phyloP scores from a whole-genome alignment of 2,888 invertebrate genomes.

The Aethes cnicana region DNA sequence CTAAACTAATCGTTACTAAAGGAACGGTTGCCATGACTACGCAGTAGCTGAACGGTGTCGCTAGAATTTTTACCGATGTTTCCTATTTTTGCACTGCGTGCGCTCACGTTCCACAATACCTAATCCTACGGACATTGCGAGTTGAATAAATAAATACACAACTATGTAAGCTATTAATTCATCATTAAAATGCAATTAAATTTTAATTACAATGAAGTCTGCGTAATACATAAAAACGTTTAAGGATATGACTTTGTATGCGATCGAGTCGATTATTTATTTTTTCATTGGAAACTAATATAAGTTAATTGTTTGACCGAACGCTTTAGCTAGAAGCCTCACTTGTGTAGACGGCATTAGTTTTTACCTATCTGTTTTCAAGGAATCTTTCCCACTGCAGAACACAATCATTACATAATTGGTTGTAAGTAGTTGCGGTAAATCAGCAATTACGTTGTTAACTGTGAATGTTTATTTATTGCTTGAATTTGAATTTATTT shows the following conservation, averaged over 20 bases:
- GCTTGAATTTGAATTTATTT: slow-evolving; percentile 1
- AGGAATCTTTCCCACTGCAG: slow-evolving; percentile 15
- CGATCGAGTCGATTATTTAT: background rate
- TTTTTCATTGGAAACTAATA: slow-evolving; percentile 17
- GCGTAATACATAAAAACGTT: slow-evolving; percentile 8
- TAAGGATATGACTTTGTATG: slow-evolving; percentile 9
- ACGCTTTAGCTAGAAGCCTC: slow-evolving; percentile 4
- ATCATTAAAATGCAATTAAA: slow-evolving; percentile 19
- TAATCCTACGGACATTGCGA: too few species aligned
- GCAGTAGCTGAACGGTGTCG: background rate
- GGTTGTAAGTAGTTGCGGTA: slow-evolving; percentile 8
- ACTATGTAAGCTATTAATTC: too few species aligned
- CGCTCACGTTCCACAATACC: too few species aligned
- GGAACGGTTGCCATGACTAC: slow-evolving; percentile 1
- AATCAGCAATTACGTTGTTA: slow-evolving; percentile 12
- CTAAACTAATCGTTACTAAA: background rate
- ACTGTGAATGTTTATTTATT: slow-evolving; percentile 3
- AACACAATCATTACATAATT: slow-evolving; percentile 12
- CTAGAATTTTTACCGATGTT: too few species aligned
- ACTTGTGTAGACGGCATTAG: slow-evolving; percentile 9
- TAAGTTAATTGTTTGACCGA: slow-evolving; percentile 25
- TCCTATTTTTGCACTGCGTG: too few species aligned
- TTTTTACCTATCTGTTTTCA: slow-evolving; percentile 19
- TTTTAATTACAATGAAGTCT: slow-evolving; percentile 15
- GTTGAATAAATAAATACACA: too few species aligned